These are phyloP conservation scores for Alcedo atthis DNA, from an alignment of 2,797 vertebrate genomes.

Conservation along the genomic window DNA sequence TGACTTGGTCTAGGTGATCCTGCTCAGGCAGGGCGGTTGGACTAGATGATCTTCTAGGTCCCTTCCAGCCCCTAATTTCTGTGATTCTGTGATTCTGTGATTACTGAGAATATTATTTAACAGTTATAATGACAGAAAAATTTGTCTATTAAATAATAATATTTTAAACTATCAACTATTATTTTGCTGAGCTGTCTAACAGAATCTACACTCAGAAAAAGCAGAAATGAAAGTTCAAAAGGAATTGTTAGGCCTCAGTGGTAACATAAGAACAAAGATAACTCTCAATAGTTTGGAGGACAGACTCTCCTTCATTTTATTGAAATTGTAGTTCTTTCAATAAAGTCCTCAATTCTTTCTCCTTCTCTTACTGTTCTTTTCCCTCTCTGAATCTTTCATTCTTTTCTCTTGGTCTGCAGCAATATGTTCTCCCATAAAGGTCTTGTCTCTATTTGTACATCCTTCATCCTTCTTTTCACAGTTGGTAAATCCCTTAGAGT, in stretches of 20 bases:
- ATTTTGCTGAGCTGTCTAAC: not conserved
- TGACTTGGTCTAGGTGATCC: too few relatives aligned
- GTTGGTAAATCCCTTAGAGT: not conserved
- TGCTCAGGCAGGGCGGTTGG: too few relatives aligned
- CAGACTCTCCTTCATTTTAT: not conserved
- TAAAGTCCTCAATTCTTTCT: not conserved
- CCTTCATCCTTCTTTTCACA: not conserved
- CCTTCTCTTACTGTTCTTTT: not conserved
- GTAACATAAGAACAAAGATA: not conserved
- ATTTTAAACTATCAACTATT: not conserved
- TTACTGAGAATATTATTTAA: not conserved
- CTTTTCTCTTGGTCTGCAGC: not conserved
- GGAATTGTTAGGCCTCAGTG: not conserved
- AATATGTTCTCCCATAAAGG: not conserved
- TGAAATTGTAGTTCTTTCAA: not conserved
- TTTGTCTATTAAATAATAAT: not conserved
- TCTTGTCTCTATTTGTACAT: not conserved
- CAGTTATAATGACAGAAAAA: not conserved
- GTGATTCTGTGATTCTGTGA: not conserved
- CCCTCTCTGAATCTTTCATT: not conserved
- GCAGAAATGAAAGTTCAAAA: not conserved
- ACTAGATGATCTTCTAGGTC: too few relatives aligned
- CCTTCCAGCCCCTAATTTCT: too few relatives aligned
- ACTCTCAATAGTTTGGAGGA: not conserved
- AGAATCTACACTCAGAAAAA: not conserved